phyloP scores from a whole-genome alignment of 2,888 invertebrate species.

The Callosobruchus maculatus region DNA sequence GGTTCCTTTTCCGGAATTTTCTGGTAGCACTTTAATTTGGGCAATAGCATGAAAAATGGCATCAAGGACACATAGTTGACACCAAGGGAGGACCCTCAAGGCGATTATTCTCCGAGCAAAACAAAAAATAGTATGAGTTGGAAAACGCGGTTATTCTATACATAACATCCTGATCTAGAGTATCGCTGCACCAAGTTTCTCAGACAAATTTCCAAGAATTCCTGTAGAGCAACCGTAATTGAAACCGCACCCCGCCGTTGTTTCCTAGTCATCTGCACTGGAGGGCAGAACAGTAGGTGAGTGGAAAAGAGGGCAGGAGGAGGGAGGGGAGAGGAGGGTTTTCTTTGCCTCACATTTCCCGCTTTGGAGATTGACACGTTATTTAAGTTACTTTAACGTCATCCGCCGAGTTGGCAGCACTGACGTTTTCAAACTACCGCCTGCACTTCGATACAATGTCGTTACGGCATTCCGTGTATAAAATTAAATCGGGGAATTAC shows the following conservation, averaged over 20 bases:
- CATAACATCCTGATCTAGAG: no score
- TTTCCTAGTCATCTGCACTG: not conserved
- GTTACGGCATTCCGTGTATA: not conserved
- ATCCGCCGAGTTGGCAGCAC: constrained; percentile 14
- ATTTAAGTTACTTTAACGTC: constrained; percentile 40
- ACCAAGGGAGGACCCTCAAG: no score
- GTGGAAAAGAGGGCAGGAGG: not conserved
- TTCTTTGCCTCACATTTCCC: constrained; percentile 35
- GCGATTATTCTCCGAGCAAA: no score
- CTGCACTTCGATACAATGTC: constrained; percentile 22
- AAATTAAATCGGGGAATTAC: not conserved
- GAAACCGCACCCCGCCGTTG: not conserved
- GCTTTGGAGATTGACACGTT: constrained; percentile 37
- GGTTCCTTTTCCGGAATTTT: no score
- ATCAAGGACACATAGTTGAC: no score
- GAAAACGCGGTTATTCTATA: no score
- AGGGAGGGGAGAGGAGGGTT: not conserved
- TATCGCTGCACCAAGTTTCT: no score
- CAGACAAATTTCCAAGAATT: no score
- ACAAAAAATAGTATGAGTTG: no score
- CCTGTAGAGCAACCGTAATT: not conserved
- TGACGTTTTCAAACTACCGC: constrained; percentile 27
- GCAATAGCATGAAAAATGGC: no score
- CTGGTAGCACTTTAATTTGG: no score
- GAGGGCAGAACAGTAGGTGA: not conserved